These are phyloP conservation scores for Drosophila engyochracea DNA, from an alignment of 2,888 invertebrate species.

Conservation along the genomic window DNA sequence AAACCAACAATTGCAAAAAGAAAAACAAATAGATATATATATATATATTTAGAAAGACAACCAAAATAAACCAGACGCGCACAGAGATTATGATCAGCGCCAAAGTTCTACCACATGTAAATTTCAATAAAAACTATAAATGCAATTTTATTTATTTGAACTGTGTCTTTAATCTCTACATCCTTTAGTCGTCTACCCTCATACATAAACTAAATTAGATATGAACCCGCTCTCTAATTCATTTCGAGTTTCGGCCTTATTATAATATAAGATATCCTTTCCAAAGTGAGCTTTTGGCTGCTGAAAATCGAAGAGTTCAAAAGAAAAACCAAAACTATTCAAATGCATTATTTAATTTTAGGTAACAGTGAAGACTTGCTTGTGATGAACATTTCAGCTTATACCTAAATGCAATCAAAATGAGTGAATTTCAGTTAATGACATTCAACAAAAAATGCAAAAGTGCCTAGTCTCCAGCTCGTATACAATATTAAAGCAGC, in stretches of 20 bases:
- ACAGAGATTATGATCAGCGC: constrained; percentile 48
- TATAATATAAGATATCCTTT: not conserved
- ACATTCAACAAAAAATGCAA: not conserved
- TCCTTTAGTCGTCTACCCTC: too few species aligned
- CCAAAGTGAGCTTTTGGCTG: not conserved
- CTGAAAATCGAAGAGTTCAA: not conserved
- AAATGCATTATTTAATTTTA: not conserved
- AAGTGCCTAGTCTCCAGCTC: not conserved
- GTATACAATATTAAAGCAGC: not conserved
- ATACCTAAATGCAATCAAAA: not conserved
- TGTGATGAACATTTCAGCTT: constrained; percentile 1
- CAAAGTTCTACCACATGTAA: constrained; percentile 57
- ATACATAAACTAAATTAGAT: not conserved
- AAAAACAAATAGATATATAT: not conserved
- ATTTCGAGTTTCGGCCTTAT: not conserved
- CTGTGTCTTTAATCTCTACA: not conserved
- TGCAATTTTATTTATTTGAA: constrained; percentile 48
- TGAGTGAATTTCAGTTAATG: not conserved
- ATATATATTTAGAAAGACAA: constrained; percentile 4
- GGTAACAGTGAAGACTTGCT: not conserved
- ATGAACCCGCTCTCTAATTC: not conserved
- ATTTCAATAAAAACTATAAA: constrained; percentile 55
- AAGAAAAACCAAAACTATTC: not conserved
- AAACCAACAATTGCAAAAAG: constrained; percentile 30
- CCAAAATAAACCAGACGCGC: constrained; percentile 12